Percentiles rank a stretch among this genome's conserved stretches.
phyloP scores from a whole-genome alignment of 2,797 vertebrate species.

The Neosalanx taihuensis region DNA sequence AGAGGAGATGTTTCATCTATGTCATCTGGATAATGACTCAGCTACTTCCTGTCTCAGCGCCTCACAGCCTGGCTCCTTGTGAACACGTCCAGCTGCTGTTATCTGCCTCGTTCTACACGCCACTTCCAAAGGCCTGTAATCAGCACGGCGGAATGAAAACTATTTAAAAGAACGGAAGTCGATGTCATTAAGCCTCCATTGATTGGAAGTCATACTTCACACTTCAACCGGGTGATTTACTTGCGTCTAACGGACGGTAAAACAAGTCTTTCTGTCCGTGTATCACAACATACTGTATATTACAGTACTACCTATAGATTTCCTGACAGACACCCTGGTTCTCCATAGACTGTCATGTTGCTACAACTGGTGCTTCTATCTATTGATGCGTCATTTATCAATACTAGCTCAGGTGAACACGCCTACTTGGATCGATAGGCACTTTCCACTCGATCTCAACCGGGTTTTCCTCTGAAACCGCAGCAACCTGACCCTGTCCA shows the following conservation, averaged over 20 bases:
- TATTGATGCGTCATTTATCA: slow-evolving; percentile 23
- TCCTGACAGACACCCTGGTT: slow-evolving; percentile 17
- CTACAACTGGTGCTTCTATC: slow-evolving; percentile 22
- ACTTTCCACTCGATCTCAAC: slow-evolving; percentile 28
- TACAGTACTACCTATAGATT: slow-evolving; percentile 23
- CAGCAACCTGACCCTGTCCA: slow-evolving; percentile 27
- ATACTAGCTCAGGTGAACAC: slow-evolving; percentile 27
- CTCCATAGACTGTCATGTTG: neutral
- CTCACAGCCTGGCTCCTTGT: neutral
- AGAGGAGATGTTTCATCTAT: neutral
- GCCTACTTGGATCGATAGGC: slow-evolving; percentile 35
- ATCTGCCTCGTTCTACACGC: neutral
- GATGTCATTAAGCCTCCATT: neutral
- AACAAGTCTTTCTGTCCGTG: neutral
- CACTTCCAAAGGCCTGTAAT: neutral
- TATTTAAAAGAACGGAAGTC: neutral
- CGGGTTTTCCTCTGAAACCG: slow-evolving; percentile 23
- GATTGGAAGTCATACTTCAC: neutral
- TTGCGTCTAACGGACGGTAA: neutral
- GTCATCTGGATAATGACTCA: neutral
- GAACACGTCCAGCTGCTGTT: neutral
- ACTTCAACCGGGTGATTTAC: neutral
- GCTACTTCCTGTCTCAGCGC: neutral
- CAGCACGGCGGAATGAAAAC: neutral
- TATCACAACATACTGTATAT: slow-evolving; percentile 3